Evolutionary conservation across 92 coral and sea anemone species (phyloP).

Genomic region (Pocillopora grandis): DNA sequence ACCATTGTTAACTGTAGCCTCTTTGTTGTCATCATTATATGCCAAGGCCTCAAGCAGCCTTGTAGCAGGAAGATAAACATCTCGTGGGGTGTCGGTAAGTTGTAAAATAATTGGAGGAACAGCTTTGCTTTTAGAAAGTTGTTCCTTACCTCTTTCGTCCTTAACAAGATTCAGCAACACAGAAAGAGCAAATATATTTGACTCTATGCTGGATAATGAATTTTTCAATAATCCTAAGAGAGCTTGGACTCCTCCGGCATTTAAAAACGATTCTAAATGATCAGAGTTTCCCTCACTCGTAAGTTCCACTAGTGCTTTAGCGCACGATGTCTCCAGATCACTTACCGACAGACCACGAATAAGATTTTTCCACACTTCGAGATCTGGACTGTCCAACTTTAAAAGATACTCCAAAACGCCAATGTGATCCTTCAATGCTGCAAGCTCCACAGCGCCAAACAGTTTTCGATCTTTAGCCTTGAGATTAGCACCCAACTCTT

Average conservation of each 20-base stretch:
- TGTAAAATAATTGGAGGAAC: slow-evolving; percentile 71
- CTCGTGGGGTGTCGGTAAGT: slow-evolving; percentile 64
- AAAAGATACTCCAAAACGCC: slow-evolving; percentile 79
- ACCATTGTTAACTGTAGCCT: slow-evolving; percentile 70
- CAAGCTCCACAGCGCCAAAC: slow-evolving; percentile 79
- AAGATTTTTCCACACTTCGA: slow-evolving; percentile 79
- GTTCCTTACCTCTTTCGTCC: slow-evolving; percentile 55
- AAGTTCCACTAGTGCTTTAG: slow-evolving; percentile 77
- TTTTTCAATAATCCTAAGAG: slow-evolving; percentile 63
- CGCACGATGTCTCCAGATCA: slow-evolving; percentile 71
- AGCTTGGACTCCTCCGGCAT: slow-evolving; percentile 70
- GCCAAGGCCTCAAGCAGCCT: slow-evolving; percentile 79
- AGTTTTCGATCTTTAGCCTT: slow-evolving; percentile 76
- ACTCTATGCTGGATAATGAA: slow-evolving; percentile 73
- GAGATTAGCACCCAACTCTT: slow-evolving; percentile 79
- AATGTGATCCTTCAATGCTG: slow-evolving; percentile 70
- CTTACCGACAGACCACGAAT: slow-evolving; percentile 59
- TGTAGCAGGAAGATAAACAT: slow-evolving; percentile 73
- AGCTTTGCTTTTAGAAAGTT: slow-evolving; percentile 49
- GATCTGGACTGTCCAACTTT: slow-evolving; percentile 63
- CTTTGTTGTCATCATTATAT: slow-evolving; percentile 58
- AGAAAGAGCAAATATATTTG: slow-evolving; percentile 63
- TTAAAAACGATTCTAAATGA: slow-evolving; percentile 65
- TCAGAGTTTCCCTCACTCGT: slow-evolving; percentile 62
- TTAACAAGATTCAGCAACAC: slow-evolving; percentile 69